These are phyloP conservation scores for Athalia rosae DNA, from an alignment of 2,888 invertebrate species.

Conservation along the genomic window DNA sequence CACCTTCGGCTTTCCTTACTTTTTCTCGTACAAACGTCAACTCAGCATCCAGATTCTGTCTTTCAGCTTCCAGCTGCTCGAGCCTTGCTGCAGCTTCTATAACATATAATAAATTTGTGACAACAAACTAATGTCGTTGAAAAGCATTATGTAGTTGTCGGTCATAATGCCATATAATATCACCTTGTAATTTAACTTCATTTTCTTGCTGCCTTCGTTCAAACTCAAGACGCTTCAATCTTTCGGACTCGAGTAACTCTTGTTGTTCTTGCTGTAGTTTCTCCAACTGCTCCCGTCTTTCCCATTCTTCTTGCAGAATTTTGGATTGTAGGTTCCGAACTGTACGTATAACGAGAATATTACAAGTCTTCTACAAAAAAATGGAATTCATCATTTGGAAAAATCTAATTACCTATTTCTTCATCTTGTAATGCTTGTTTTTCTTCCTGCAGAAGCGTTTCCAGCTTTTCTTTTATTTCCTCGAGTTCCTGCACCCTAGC, in stretches of 20 bases:
- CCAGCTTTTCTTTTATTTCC: conserved; percentile 81
- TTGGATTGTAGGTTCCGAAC: conserved; percentile 82
- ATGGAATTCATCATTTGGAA: conserved; percentile 4
- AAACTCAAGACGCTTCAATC: conserved; percentile 84
- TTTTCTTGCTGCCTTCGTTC: conserved; percentile 83
- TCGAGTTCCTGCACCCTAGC: conserved; percentile 84
- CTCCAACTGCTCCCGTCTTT: conserved; percentile 87
- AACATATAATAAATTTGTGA: conserved; percentile 48
- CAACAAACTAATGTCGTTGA: neutral
- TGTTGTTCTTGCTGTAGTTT: conserved; percentile 86
- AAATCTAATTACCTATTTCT: conserved; percentile 78
- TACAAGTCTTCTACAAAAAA: conserved; percentile 1
- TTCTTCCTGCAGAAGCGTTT: conserved; percentile 85
- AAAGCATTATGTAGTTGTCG: neutral
- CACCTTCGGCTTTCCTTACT: conserved; percentile 81
- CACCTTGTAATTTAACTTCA: conserved; percentile 82
- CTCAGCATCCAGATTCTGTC: conserved; percentile 82
- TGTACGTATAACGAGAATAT: conserved; percentile 45
- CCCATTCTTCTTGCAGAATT: conserved; percentile 89
- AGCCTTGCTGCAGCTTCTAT: conserved; percentile 84
- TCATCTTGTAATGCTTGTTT: conserved; percentile 90
- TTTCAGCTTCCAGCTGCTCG: conserved; percentile 82
- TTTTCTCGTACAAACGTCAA: conserved; percentile 82
- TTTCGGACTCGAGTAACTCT: conserved; percentile 83
- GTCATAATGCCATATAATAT: conserved; percentile 11